Evolutionary conservation across 2,113 vertebrate species (phyloP), one percentile per base, ranked within the genome.

Genomic region (Suricata suricatta): DNA sequence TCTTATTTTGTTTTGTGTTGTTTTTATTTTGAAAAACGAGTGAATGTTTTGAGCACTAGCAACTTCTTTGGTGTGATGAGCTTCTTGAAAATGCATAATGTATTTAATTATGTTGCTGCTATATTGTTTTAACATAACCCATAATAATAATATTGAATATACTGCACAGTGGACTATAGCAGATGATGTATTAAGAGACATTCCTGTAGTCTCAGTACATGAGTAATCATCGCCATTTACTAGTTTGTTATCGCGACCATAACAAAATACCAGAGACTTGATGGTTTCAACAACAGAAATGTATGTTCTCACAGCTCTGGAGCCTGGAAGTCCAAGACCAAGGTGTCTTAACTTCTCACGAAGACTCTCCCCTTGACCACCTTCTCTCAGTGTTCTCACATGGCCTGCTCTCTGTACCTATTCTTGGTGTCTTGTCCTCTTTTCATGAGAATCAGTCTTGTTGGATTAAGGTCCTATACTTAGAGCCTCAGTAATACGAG

Each of bases 301-400:
- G 12, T 63, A 47, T 64, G 77, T 52, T 17, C 50, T 85, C 12
- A 72, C 16, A 23, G 7, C 54, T 77, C 25, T 35, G 50, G 23
- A 68, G 50, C 5, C 25, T 86, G 8, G 10, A 91, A 60, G 21
- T 25, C 31, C 21, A 86, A 71, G 25, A 60, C 54, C 13, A 79
- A 13, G 14, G 3, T 38, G 33, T 19, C 44, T 9, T 91, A 5
- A 0, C 19, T 63, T 81, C 64, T 72, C 33, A 57, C 21, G 10
- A 44, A 31, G 0, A 0, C 16, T 38, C 5, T 17, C 9, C 23
- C 15, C 33, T 85, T 60, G 16, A 3, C 13, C 1, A 2, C 38
- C 33, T 38, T 47, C 60, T 68, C 13, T 33, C 38, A 50, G 3
- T 71, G 64, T 71, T 33, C 38, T 60, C 31, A 14, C 6, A 25